phyloP scores from a whole-genome alignment of 2,113 vertebrate species.

The Marcusenius ussheri region DNA sequence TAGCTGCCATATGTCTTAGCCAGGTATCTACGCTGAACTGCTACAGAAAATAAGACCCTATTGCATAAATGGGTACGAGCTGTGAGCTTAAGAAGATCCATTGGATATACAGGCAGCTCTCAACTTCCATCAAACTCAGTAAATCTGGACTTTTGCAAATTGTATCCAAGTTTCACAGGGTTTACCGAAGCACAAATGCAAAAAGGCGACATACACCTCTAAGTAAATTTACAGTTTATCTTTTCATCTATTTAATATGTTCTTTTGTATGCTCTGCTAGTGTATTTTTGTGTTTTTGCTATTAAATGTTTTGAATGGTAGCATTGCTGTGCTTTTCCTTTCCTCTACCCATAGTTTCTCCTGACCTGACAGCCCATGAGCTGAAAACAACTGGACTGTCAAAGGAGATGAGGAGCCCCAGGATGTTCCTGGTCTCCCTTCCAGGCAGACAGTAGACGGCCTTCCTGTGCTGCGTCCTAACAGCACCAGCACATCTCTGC shows the following conservation, averaged over 20 bases:
- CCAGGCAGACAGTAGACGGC: slow-evolving; percentile 13
- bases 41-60: background rate
- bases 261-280: background rate
- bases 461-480: background rate
- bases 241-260: background rate
- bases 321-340: background rate
- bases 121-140: background rate
- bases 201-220: background rate
- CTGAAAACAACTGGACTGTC: slow-evolving; percentile 27
- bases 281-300: background rate
- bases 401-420: slow-evolving; percentile 31
- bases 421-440: slow-evolving; percentile 45
- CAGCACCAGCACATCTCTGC: background rate
- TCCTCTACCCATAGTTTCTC: slow-evolving; percentile 37
- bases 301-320: background rate
- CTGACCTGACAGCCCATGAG: slow-evolving; percentile 33
- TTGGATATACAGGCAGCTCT: background rate
- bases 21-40: background rate
- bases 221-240: background rate
- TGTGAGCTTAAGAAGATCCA: background rate
- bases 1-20: background rate
- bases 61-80: background rate
- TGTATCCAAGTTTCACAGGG: too few relatives aligned
- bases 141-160: background rate
- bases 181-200: background rate